Base-by-base conservation (phyloP, 1,140 invertebrate species). In the Meteorus sp. region DNA sequence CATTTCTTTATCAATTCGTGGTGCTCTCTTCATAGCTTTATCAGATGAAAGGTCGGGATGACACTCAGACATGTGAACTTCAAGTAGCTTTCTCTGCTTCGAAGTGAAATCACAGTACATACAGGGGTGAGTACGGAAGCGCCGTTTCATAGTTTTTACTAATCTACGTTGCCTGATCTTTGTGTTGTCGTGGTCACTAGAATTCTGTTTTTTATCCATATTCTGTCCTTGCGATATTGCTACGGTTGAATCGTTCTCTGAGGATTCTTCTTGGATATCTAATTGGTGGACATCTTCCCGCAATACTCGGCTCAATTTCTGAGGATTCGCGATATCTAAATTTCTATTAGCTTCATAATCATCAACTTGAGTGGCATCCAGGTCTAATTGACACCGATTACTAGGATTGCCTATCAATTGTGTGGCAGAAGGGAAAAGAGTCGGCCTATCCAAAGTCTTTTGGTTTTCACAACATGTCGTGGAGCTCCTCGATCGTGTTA, bases 1-100 rank as follows among this genome's bases (percentile, higher is more conserved):
- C 5, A 71, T 59, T 23, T 79, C 73, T 23, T 75, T 71, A 51
- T 81, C 72, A 3, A 77, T 59, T 59, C 68, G 75, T 8, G 64
- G 66, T 15, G 66, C 51, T 59, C 70, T 75, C 22, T 61, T 65
- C 5, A 53, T 20, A 0, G 60, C 57, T 51, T 41, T 43, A 9
- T 56, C 52, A 1, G 19, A 27, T 2, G 17, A 17, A 31, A 61
- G 25, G 11, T 77, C 69, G 2, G 69, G 53, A 64, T 79, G 77
- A 4, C 50, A 22, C 17, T 77, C 62, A 1, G 19, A 35, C 3
- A 73, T 56, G 43, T 80, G 77, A 2, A 56, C 8, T 4, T 65
- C 39, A 1, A 81, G 59, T n/a, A 73, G 61, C 17, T 69, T 69
- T 50, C 75, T 75, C 9, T 60, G 64, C 3, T 61, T 56, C 33